Evolutionary conservation across 2,888 invertebrate species (phyloP).

Genomic region (Mellilla xanthometata): DNA sequence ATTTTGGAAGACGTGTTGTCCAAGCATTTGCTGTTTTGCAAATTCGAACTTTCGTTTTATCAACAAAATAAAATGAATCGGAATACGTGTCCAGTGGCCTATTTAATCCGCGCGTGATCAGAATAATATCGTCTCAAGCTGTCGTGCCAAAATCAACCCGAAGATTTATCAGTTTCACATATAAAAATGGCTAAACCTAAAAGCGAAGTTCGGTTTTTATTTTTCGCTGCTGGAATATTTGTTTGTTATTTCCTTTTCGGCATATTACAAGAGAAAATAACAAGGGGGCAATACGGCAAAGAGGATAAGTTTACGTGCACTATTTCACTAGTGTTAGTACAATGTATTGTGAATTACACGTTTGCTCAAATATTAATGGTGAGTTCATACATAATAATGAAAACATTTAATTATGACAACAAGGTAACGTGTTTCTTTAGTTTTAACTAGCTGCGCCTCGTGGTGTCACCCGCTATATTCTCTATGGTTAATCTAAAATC

Average conservation of each 20-base stretch:
- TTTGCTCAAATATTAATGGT: slow-evolving; percentile 88
- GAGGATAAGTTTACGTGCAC: slow-evolving; percentile 94
- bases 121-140: neutral
- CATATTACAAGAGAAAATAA: slow-evolving; percentile 98
- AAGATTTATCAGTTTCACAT: slow-evolving; percentile 4
- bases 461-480: too few relatives aligned
- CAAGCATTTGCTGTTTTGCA: slow-evolving; percentile 21
- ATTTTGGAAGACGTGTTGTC: slow-evolving; percentile 15
- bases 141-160: neutral
- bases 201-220: slow-evolving; percentile 84
- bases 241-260: slow-evolving; percentile 96
- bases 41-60: slow-evolving; percentile 11
- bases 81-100: slow-evolving; percentile 28
- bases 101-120: neutral
- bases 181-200: slow-evolving; percentile 53
- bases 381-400: slow-evolving; percentile 46
- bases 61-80: slow-evolving; percentile 10
- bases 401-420: too few relatives aligned
- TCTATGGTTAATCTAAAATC: too few relatives aligned
- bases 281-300: slow-evolving; percentile 91
- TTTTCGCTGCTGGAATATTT: slow-evolving; percentile 95
- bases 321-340: slow-evolving; percentile 92
- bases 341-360: slow-evolving; percentile 93
- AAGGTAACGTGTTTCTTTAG: too few relatives aligned
- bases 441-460: too few relatives aligned